A percentile compares a stretch with the other conserved stretches of the same genome.
Conservation (phyloP, 2,888 invertebrate species). For the Theretra japonica region DNA sequence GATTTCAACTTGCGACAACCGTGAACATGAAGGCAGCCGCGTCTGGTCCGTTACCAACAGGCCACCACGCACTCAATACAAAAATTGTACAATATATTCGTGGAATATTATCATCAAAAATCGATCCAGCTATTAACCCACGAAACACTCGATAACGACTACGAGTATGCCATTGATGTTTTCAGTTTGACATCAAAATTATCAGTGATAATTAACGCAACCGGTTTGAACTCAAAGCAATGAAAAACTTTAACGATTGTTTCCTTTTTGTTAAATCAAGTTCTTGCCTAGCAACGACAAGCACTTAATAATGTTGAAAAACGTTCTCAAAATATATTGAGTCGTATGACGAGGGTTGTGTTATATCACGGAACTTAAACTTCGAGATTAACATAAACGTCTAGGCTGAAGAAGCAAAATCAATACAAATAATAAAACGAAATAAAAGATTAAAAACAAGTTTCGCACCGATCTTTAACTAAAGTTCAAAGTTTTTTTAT, state of each 20-base stretch:
- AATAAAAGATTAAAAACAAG: not conserved
- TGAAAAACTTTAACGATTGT: not conserved
- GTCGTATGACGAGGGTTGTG: no score
- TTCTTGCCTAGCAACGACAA: not conserved
- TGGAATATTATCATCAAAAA: no score
- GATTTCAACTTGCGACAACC: no score
- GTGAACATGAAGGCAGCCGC: no score
- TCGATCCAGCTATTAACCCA: not conserved
- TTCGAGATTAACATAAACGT: no score
- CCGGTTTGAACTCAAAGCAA: slow-evolving; percentile 2
- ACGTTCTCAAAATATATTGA: no score
- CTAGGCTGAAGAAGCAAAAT: not conserved
- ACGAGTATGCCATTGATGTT: no score
- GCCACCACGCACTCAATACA: no score
- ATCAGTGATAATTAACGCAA: not conserved
- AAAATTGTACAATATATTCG: no score
- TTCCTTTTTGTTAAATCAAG: not conserved
- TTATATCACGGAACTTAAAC: no score
- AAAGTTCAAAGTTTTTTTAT: not conserved
- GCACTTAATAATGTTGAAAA: no score
- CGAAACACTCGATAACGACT: not conserved
- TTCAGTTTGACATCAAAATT: not conserved
- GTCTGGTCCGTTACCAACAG: no score
- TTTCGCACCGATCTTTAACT: not conserved
- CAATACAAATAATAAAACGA: not conserved